A percentile compares a stretch with the other conserved stretches of the same genome.
These are phyloP conservation scores for Drosophila seguyi DNA, from an alignment of 1,140 invertebrate genomes.

Conservation along the genomic window DNA sequence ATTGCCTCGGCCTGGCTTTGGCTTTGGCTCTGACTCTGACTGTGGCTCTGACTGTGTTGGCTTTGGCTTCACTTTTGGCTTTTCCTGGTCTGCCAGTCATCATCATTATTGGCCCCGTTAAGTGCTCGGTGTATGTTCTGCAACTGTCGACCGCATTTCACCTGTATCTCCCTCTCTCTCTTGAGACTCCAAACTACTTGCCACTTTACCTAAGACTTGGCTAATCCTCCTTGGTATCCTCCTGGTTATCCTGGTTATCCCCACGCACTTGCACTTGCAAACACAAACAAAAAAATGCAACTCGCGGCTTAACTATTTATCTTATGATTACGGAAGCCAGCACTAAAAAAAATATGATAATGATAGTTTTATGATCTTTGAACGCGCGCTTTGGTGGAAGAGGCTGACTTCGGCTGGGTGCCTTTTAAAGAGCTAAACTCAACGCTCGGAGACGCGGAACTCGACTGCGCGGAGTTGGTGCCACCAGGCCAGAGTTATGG, in stretches of 20 bases:
- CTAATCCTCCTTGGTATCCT: constrained; percentile 14
- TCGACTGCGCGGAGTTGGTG: constrained; percentile 67
- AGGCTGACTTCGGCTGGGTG: constrained; percentile 3
- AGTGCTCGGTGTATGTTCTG: constrained; percentile 19
- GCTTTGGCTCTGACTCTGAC: too few species aligned
- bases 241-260: constrained; percentile 9
- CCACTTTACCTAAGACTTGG: constrained; percentile 16
- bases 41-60: constrained; percentile 8
- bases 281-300: constrained; percentile 12
- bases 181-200: neutral
- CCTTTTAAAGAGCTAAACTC: constrained; percentile 59
- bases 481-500: constrained; percentile 76
- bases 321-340: neutral
- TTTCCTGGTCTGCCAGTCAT: constrained; percentile 17
- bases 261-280: constrained; percentile 14
- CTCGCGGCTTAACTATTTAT: neutral
- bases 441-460: constrained; percentile 72
- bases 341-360: neutral
- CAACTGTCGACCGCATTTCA: constrained; percentile 40
- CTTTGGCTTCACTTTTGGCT: constrained; percentile 19
- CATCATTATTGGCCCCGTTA: constrained; percentile 51
- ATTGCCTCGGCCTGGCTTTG: constrained; percentile 41
- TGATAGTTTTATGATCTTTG: neutral
- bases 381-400: constrained; percentile 42
- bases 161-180: neutral